Evolutionary conservation across 2,888 invertebrate species (phyloP), one percentile per base, ranked within the genome.

Genomic region (Lasioglossum calceatum): DNA sequence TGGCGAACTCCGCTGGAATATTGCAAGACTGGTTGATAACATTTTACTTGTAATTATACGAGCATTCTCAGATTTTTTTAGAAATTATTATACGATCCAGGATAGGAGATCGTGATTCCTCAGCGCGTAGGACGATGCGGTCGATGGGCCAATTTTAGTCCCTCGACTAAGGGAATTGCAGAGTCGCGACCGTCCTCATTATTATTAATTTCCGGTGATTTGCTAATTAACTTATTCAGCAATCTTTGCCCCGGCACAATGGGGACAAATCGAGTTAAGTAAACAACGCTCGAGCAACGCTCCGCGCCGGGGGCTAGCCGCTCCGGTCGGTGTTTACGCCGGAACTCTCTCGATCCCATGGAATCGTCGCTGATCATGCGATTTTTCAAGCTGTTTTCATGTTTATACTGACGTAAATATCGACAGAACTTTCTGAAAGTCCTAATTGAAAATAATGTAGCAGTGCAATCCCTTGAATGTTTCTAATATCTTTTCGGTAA

Each of bases 131-230:
- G 27, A 61, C 10, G 61, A 36, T 7, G 2, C 19, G 19, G 3
- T 16, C 70, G 23, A 23, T 39, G 23, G 39, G 4, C 10, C 39
- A 82, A 54, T 23, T 47, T 14, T 23, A 58, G 58, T n/a, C 27
- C 16, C 47, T 47, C 36, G 50, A 27, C 32, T 47, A 47, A 42
- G n/a, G 61, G 42, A 42, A 79, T 36, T 50, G 44, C 39, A 47
- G 64, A 84, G 64, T 76, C 77, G 72, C 79, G 76, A 58, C 67
- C 72, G 75, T 85, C 79, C 85, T 84, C 84, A 73, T 85, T 85
- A 85, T 84, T 85, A 77, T 79, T 77, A 85, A 85, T 85, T 84
- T 85, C 85, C 85, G 61, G 84, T 44, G 61, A 84, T 84, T 73
- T 47, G 72, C 76, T 85, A 85, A 85, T 85, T 64, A 67, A 84